Base-by-base conservation (phyloP, 2,888 invertebrate species). In the Drosophila mimetica region DNA sequence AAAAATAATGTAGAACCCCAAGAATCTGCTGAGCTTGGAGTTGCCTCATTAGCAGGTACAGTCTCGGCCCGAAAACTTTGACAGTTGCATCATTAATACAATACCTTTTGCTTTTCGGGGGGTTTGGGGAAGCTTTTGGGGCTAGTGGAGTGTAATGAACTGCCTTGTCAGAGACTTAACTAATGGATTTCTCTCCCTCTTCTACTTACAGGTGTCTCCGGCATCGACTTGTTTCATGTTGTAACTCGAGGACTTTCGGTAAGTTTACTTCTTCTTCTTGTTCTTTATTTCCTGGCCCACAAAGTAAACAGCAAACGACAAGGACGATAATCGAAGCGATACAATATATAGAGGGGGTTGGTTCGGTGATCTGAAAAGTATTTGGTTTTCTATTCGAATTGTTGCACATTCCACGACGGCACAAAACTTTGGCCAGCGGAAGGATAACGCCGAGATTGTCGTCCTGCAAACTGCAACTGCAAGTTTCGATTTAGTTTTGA, bases 191-290 rank as follows among this genome's bases (percentile, higher is more conserved):
- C 39, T 44, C 28, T 46, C 11, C 57, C 14, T 51, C 18, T 54
- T 22, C 9, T 41, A n/a, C 34, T 77, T 80, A 13, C 87, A 85
- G 84, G 86, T 85, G 82, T 82, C 77, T 63, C 67, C 79, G 63
- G 67, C 76, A 73, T 74, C 75, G 83, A 75, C 72, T 74, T 81
- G 69, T 87, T 87, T 82, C 71, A 87, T 85, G 87, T 87, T 85
- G 85, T 87, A 85, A 85, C 74, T 78, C 77, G 77, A 66, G 74
- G 71, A 79, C 71, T 77, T 85, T 79, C 63, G 87, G 84, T 85
- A 77, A 85, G 87, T 79, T 79, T 50, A 39, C 1, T 18, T 18
- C 4, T 25, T 16, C 2, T 9, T 16, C 37, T 1, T 52, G n/a
- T n/a, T n/a, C n/a, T n/a, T n/a, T n/a, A n/a, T n/a, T n/a, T n/a